Evolutionary conservation across 1,140 invertebrate genomes (phyloP), one percentile per base, ranked within the genome.

Genomic region (Drosophila tani): DNA sequence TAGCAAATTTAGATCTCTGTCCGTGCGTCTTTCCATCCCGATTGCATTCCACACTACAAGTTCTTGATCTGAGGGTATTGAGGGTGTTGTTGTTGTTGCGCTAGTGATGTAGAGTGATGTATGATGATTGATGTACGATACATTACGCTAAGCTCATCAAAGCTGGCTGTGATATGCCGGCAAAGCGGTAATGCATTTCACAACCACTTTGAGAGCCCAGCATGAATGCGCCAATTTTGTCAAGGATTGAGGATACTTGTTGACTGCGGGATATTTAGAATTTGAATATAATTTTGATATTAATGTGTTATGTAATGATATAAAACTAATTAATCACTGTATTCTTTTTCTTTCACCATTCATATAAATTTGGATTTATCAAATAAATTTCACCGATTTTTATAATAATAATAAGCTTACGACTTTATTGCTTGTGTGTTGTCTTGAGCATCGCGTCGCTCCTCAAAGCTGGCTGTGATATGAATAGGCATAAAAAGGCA

Each of bases 391-490:
- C 41, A 50, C 55, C 43, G 14, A 24, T 24, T 24, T 24, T 24
- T 24, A 24, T 24, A 24, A 24, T 24, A 24, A 24, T 24, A 29
- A 47, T 49, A 38, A 38, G 71, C 60, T 43, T 11, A 55, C 15
- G 38, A 55, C 57, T 58, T 63, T 43, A 12, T 15, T 29, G 3
- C 64, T 64, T 32, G 57, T 32, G 57, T 71, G 59, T 81, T 64
- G 81, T 63, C 47, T 43, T 85, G 85, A 90, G 85, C 86, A 93
- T 87, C 93, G 93, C 94, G 93, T 90, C 95, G 95, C 95, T 96
- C 96, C 96, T 96, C 96, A 96, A 96, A 96, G 95, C 96, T 96
- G 95, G 96, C 95, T 96, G 95, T 96, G 96, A 97, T 97, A 97
- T 96, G 96, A 95, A 92, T 93, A 91, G 93, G 81, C 71, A 92